These are phyloP conservation scores for Anas bahamensis DNA, from an alignment of 2,797 vertebrate species.

Conservation along the genomic window DNA sequence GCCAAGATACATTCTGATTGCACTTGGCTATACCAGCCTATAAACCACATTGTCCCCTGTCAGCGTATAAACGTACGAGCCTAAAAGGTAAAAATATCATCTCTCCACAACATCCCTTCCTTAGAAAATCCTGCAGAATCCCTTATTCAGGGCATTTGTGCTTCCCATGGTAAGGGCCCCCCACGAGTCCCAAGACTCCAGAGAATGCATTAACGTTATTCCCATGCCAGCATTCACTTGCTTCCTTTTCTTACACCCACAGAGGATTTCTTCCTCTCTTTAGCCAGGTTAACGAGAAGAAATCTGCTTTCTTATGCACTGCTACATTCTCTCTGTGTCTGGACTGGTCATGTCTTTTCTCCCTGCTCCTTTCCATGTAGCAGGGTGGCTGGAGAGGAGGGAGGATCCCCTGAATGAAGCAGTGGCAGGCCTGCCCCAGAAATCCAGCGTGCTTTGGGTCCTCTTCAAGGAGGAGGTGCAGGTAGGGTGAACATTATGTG, in stretches of 20 bases:
- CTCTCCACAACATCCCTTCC: not conserved
- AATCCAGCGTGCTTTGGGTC: constrained; percentile 64
- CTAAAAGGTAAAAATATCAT: not conserved
- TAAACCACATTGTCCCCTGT: not conserved
- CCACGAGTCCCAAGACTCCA: not conserved
- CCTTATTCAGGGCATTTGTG: not conserved
- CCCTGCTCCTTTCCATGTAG: constrained; percentile 49
- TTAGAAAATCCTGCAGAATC: not conserved
- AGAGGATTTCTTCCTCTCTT: not conserved
- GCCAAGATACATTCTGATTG: not conserved
- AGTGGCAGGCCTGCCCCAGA: constrained; percentile 79
- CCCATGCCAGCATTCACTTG: not conserved
- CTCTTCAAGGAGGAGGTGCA: constrained; percentile 79
- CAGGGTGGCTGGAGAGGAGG: constrained; percentile 80
- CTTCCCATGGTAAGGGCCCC: not conserved
- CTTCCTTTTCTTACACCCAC: not conserved
- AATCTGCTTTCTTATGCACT: not conserved
- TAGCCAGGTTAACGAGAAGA: not conserved
- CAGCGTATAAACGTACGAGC: not conserved
- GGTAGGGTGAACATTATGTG: not conserved
- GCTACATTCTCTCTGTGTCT: not conserved
- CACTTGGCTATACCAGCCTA: not conserved
- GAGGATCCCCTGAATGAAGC: constrained; percentile 81
- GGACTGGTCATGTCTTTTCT: not conserved
- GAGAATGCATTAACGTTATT: not conserved